Evolutionary conservation across 2,888 invertebrate genomes (phyloP), one percentile per base, ranked within the genome.

Genomic region (Bruchidius siliquastri): DNA sequence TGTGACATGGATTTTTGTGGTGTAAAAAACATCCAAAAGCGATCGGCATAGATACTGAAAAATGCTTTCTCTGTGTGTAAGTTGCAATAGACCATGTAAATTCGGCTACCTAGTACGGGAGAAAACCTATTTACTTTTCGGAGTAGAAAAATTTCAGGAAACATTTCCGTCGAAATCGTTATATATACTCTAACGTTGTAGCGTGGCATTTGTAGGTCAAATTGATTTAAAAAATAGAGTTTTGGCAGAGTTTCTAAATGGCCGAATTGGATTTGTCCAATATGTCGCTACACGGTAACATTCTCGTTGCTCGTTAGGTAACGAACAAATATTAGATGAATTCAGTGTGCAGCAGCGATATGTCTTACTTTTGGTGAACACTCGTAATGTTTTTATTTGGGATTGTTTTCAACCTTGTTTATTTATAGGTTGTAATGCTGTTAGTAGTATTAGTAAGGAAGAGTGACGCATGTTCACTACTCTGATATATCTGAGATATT

Each of bases 261-360:
- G 21, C 72, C 67, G 30, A 72, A 72, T 72, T 72, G 66, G 72
- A 72, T 72, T 70, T 72, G 66, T 70, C 67, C 72, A 72, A 66
- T 72, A 72, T 66, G 72, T 72, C 70, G 30, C 49, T 49, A 49
- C 49, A 49, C 49, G 10, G 49, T 49, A 71, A 22, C 22, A 71
- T 72, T 67, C 68, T 70, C 71, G 75, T 73, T 75, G 72, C 72
- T 32, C 67, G 68, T 68, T 75, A 71, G 75, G 73, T 73, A 73
- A 73, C 73, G 71, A 69, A 73, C 73, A 75, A 75, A 75, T 75
- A 73, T 75, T 75, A 73, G 75, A 75, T 73, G 49, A 71, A 75
- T 70, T 68, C 68, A 70, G 68, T 70, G 71, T 72, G 72, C 73
- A 72, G 72, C 73, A 72, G 72, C 73, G 13, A 13, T 49, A 13